phyloP scores from a whole-genome alignment of 2,888 invertebrate genomes.

The Alloscopus bannaensis region DNA sequence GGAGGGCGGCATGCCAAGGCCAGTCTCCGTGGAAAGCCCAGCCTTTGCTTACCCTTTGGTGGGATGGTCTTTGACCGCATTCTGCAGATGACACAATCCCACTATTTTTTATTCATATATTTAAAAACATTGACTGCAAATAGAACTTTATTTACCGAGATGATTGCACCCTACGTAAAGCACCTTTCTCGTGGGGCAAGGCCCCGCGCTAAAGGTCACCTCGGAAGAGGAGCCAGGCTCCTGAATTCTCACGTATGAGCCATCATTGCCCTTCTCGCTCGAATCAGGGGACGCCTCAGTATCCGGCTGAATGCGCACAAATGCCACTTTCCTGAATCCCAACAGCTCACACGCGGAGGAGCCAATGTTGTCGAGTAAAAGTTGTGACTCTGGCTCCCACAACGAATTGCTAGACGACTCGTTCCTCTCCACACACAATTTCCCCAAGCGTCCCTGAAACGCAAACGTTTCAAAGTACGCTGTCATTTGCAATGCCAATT shows the following conservation, averaged over 20 bases:
- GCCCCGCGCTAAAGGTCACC: constrained; percentile 86
- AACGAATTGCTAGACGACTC: constrained; percentile 61
- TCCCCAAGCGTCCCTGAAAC: constrained; percentile 70
- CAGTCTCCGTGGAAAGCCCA: constrained; percentile 76
- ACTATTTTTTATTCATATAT: not conserved
- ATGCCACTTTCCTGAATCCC: constrained; percentile 81
- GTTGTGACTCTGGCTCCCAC: constrained; percentile 70
- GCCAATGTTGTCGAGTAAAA: constrained; percentile 71
- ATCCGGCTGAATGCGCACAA: constrained; percentile 82
- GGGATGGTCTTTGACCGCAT: constrained; percentile 82
- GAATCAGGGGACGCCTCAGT: constrained; percentile 75
- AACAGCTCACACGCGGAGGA: constrained; percentile 72
- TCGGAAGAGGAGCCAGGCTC: constrained; percentile 85
- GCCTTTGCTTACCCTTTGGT: constrained; percentile 77
- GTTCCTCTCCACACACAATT: constrained; percentile 71
- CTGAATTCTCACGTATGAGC: constrained; percentile 87
- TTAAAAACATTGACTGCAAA: not conserved
- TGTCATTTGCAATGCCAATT: no score
- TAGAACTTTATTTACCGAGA: constrained; percentile 79
- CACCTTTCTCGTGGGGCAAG: constrained; percentile 86
- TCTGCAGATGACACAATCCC: no score
- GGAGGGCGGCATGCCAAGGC: constrained; percentile 93
- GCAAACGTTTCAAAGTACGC: no score
- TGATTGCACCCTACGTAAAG: constrained; percentile 87
- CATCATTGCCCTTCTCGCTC: constrained; percentile 72